Evolutionary conservation across 2,113 vertebrate genomes (phyloP), one percentile per base, ranked within the genome.

Genomic region (Lepus timidus): DNA sequence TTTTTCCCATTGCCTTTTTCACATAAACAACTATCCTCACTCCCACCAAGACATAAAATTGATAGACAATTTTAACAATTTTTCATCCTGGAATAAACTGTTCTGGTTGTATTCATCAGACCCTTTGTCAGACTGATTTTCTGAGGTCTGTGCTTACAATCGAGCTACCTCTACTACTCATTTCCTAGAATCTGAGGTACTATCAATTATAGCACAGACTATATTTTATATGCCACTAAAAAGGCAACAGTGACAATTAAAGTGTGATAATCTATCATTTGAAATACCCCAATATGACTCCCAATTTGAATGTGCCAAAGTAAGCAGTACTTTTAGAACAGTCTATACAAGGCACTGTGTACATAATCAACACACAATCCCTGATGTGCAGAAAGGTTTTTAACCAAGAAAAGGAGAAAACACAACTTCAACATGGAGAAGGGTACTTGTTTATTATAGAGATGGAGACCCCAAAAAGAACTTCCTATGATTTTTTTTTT

Each of bases 301-400:
- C 55, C n/a, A 79, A 90, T 36, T 88, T 96, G 85, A 93, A 94
- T 82, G 82, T 76, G 71, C 33, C 61, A 33, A 78, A 73, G 51
- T 11, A 12, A 9, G 31, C 68, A 29, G 13, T 75, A 17, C 89
- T 12, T 17, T 65, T 7, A n/a, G 5, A 84, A 51, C 10, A 61
- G 31, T 49, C 49, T 36, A 67, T 20, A 52, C 4, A 62, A 58
- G 13, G 51, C 33, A 52, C 23, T 79, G 31, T 7, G 1, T 29
- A 58, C 31, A 64, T 13, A 23, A 86, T 20, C 20, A 49, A 27
- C 31, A 52, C 73, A 29, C 36, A 79, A 86, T 62, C 93, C 64
- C 73, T 86, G 20, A 29, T 70, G 19, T 36, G 0, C 29, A 95
- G 36, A 84, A 62, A 90, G 5, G 4, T 52, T 64, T 4, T 8